Base-by-base conservation (phyloP, 2,113 vertebrate species). In the Probosciger aterrimus region DNA sequence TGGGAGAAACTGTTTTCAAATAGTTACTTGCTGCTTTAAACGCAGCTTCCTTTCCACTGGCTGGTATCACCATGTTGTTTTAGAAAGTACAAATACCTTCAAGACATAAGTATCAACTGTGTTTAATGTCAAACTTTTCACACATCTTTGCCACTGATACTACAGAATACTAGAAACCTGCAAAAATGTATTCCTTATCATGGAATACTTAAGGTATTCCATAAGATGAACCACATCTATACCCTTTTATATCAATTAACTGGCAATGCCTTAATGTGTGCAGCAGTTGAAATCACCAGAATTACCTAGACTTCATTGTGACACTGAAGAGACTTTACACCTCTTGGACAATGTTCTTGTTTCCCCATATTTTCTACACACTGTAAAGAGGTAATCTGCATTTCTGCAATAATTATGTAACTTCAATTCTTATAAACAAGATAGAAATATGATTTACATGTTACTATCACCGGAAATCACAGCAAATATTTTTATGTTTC, bases 11-110 rank as follows among this genome's bases (percentile, higher is more conserved):
- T 88, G 49, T 79, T 97, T 96, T 87, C 28, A 85, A 46, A 59
- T n/a, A 92, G 76, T 80, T 97, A 88, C 95, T 95, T 96, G 52
- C 82, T 93, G 82, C 63, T 49, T 93, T 92, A 92, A 90, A 80
- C 18, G 14, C 1, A 2, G 71, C 39, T 15, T 68, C 18, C 31
- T 74, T 90, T 69, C 60, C 18, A 65, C 53, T 65, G 52, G 77
- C 31, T 62, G 24, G 5, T 46, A 57, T 62, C 35, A 76, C 24
- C 13, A 13, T 0, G 3, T 18, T 55, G 19, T 63, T 88, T 86
- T 44, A 69, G 64, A 88, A 52, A 41, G 41, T 31, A 55, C 14
- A 76, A 92, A 92, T 20, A 43, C 17, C 30, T 60, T 43, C 47
- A 77, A 79, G 67, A 79, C 71, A 69, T 31, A 2, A 67, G 11